Conservation (phyloP, 2,113 vertebrate genomes). For the Plecturocebus donacophilus region DNA sequence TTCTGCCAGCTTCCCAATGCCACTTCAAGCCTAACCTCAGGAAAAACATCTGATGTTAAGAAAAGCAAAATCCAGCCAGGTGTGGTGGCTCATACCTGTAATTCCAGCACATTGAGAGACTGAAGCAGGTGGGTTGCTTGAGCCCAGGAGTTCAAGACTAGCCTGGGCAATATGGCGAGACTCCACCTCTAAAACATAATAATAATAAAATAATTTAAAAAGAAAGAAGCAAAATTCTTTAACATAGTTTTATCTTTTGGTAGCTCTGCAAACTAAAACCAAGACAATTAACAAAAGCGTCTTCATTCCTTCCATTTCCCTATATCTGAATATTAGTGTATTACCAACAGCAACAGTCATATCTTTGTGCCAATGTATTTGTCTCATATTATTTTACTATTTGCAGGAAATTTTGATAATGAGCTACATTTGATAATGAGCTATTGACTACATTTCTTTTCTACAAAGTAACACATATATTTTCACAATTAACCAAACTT, state of each 20-base stretch:
- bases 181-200: neutral
- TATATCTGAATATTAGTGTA: neutral
- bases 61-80: neutral
- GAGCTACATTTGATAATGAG: neutral
- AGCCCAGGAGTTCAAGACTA: too few species aligned
- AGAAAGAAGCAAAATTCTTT: neutral
- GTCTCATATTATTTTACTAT: neutral
- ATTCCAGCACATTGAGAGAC: too few species aligned
- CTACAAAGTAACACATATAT: neutral
- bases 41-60: neutral
- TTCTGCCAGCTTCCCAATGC: neutral
- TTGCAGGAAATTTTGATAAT: neutral
- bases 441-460: neutral
- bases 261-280: neutral
- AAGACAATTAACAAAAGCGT: neutral
- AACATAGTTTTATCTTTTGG: neutral
- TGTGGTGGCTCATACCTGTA: too few species aligned
- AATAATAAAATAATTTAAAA: neutral
- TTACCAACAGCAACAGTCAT: neutral
- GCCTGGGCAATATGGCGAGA: too few species aligned
- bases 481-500: slow-evolving; percentile 3
- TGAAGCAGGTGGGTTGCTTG: too few species aligned
- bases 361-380: neutral
- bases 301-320: neutral
- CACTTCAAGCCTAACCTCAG: neutral